Percentiles rank a stretch among this genome's conserved stretches.
phyloP scores from a whole-genome alignment of 2,797 vertebrate species.

The Dromococcyx pavoninus region DNA sequence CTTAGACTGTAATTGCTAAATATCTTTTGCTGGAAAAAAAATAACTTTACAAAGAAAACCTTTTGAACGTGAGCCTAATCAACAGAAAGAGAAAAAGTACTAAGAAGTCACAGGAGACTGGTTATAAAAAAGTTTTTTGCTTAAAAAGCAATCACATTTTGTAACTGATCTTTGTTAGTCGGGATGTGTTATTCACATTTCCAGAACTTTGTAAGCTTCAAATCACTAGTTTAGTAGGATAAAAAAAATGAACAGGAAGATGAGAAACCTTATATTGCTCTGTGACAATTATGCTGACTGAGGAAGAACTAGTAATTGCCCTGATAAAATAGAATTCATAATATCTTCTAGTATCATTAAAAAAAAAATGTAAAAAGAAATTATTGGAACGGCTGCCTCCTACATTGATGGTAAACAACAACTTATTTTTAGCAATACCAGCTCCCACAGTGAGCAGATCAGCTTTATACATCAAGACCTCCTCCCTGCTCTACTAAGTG shows the following conservation, averaged over 20 bases:
- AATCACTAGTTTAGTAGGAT: not conserved
- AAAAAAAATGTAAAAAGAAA: too few species aligned
- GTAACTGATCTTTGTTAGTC: not conserved
- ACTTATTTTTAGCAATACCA: not conserved
- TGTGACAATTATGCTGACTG: not conserved
- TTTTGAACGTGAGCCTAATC: not conserved
- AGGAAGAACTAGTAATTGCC: not conserved
- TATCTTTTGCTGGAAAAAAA: not conserved
- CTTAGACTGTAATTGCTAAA: not conserved
- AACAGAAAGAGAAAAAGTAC: not conserved
- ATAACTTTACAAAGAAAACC: not conserved
- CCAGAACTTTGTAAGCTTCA: not conserved
- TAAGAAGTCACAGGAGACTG: not conserved
- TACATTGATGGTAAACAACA: not conserved
- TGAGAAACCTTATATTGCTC: not conserved
- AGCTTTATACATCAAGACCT: not conserved
- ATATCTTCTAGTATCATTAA: not conserved
- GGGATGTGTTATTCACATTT: not conserved
- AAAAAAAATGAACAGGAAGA: not conserved
- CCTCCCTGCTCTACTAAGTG: not conserved
- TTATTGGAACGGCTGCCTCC: not conserved
- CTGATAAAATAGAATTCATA: not conserved
- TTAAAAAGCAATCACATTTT: not conserved
- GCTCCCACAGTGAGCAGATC: not conserved
- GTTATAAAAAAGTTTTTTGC: fast-evolving